Conservation (phyloP, 1,140 invertebrate genomes). For the Amyelois transitella region DNA sequence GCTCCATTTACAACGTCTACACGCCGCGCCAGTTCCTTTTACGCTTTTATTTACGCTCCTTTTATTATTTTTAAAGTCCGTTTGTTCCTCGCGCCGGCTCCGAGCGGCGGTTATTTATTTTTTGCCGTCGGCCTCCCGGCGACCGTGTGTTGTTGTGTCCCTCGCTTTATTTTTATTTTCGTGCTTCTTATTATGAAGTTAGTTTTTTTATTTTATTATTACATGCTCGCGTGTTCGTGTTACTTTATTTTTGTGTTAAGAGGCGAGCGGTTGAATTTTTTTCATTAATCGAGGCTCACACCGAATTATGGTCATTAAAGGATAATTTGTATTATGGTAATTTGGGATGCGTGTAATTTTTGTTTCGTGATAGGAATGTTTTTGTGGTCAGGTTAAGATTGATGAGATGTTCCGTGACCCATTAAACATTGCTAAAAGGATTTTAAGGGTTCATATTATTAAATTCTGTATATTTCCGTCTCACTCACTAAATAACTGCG, state of each 20-base stretch:
- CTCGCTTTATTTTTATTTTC: slow-evolving; percentile 73
- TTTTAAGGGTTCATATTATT: too few relatives aligned
- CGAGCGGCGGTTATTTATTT: slow-evolving; percentile 70
- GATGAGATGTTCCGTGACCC: slow-evolving; percentile 38
- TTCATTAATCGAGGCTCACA: slow-evolving; percentile 67
- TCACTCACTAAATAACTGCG: too few relatives aligned
- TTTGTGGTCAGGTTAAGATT: slow-evolving; percentile 49
- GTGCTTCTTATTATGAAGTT: slow-evolving; percentile 73
- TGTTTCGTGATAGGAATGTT: slow-evolving; percentile 69
- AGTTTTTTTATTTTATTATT: slow-evolving; percentile 68
- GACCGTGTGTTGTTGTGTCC: slow-evolving; percentile 71
- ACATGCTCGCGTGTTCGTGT: slow-evolving; percentile 66
- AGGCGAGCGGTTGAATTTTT: slow-evolving; percentile 59
- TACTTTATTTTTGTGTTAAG: slow-evolving; percentile 72
- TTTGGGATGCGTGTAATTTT: slow-evolving; percentile 73
- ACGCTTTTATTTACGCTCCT: slow-evolving; percentile 73
- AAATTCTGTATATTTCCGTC: neutral
- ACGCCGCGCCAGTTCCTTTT: slow-evolving; percentile 71
- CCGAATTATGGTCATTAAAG: slow-evolving; percentile 74
- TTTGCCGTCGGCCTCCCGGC: slow-evolving; percentile 69
- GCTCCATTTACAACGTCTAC: slow-evolving; percentile 74
- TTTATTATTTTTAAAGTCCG: slow-evolving; percentile 73
- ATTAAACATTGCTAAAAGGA: slow-evolving; percentile 18
- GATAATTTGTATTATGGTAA: slow-evolving; percentile 74
- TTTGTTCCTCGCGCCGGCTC: slow-evolving; percentile 69